phyloP scores from a whole-genome alignment of 2,113 vertebrate genomes.

The Tyto alba region DNA sequence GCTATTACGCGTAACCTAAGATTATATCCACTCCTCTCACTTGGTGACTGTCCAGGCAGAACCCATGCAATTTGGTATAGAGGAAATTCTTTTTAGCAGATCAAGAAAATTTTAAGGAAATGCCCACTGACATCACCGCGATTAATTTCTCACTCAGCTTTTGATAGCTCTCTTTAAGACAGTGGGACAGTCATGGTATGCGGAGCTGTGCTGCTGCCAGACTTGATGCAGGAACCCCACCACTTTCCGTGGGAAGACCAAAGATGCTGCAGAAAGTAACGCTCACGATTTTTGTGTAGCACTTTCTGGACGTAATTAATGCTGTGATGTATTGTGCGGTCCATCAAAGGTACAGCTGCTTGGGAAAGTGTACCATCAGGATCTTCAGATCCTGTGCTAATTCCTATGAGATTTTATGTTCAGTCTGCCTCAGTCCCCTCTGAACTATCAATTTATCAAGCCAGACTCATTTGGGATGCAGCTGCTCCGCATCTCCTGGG shows the following conservation, averaged over 20 bases:
- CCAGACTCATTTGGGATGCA: constrained; percentile 6
- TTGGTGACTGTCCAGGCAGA: background rate
- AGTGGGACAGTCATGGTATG: rapidly evolving
- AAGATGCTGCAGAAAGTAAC: background rate
- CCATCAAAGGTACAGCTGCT: background rate
- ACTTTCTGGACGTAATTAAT: background rate
- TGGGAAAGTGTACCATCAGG: background rate
- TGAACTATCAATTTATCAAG: background rate
- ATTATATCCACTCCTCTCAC: rapidly evolving
- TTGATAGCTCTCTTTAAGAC: background rate
- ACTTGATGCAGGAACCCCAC: background rate
- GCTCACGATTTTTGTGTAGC: background rate
- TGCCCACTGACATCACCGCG: rapidly evolving
- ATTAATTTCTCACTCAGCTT: background rate
- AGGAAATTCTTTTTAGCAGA: background rate
- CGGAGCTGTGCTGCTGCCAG: rapidly evolving
- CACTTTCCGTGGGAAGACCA: background rate
- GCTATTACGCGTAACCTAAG: rapidly evolving
- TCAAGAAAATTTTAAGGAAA: too few species aligned
- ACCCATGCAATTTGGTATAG: rapidly evolving
- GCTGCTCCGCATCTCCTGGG: constrained; percentile 16
- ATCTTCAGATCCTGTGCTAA: background rate
- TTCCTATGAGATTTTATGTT: background rate
- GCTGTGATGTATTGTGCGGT: background rate
- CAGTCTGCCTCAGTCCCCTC: background rate